Base-by-base conservation (phyloP, 2,797 vertebrate genomes). In the Craterocephalus amniculus region DNA sequence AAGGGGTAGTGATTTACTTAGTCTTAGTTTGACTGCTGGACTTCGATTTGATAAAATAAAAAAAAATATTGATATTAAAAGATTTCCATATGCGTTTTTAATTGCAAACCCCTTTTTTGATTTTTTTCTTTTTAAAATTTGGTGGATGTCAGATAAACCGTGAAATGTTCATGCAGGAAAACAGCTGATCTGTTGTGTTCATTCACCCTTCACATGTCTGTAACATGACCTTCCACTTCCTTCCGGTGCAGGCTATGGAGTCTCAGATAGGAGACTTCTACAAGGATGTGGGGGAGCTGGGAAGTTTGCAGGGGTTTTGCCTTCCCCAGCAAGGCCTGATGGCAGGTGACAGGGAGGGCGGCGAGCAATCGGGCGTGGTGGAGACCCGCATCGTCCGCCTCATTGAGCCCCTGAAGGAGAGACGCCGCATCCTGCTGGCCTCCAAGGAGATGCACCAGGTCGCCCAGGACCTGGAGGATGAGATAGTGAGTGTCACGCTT, bases 371-470 rank as follows among this genome's bases (percentile, higher is more conserved):
- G 20, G 92, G 88, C 0, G 91, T 95, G 81, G 89, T 89, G 14
- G 97, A 97, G 65, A 96, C 95, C 1, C 94, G 96, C 58, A 95
- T 98, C 1, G 96, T 96, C 51, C 96, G 96, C 56, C 95, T 99
- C 74, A 96, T 98, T 4, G 96, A 99, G 80, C 97, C 97, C 0
- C 81, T 99, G 80, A 97, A 97, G 91, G 96, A 98, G 83, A 93
- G 97, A 24, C 94, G 96, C 56, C 93, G 96, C 56, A 93, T 99
- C 84, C 92, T 98, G 66, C 87, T 98, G 80, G 97, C 97, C 3
- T 96, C 97, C 73, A 99, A 99, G 88, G 97, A 99, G 87, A 93
- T 98, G 84, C 96, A 97, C 45, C 97, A 98, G 89, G 95, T 98
- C 45, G 95, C 95, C 40, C 96, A 96, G 34, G 97, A 99, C 90